These are phyloP conservation scores for Nasonia vitripennis DNA, from an alignment of 1,140 invertebrate genomes.

Conservation along the genomic window DNA sequence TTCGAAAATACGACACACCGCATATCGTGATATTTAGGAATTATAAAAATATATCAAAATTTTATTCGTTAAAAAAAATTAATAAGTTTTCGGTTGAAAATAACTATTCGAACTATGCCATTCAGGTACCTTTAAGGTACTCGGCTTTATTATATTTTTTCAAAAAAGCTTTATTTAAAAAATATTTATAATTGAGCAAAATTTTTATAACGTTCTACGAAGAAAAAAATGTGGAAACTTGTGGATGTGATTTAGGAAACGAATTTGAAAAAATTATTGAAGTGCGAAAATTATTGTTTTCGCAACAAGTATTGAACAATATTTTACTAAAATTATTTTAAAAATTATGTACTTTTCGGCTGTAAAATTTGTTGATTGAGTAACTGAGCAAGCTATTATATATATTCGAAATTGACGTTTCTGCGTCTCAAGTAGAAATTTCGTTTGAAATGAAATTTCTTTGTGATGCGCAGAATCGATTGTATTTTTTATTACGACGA, in stretches of 20 bases:
- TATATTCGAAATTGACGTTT: neutral
- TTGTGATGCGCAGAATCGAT: conserved; percentile 17
- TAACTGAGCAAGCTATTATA: neutral
- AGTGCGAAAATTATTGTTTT: neutral
- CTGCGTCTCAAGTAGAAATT: neutral
- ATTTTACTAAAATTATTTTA: conserved; percentile 29
- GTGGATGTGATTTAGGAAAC: neutral
- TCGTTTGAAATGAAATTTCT: neutral
- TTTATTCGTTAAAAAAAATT: neutral
- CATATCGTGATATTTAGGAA: conserved; percentile 72
- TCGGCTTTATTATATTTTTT: neutral
- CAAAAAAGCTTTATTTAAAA: conserved; percentile 28
- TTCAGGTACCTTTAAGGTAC: neutral
- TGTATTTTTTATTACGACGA: conserved; percentile 1
- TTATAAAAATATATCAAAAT: conserved; percentile 58
- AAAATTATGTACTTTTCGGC: conserved; percentile 40
- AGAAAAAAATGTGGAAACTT: neutral
- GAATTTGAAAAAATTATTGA: conserved; percentile 12
- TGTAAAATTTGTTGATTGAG: conserved; percentile 37
- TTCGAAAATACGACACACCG: conserved; percentile 50
- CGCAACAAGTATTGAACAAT: conserved; percentile 38
- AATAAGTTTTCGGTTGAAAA: neutral
- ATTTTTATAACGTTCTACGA: conserved; percentile 24
- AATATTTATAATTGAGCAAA: conserved; percentile 43
- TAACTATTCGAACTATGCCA: neutral